These are phyloP conservation scores for Apistogramma diplotaenia DNA, from an alignment of 2,113 vertebrate genomes.

Conservation along the genomic window DNA sequence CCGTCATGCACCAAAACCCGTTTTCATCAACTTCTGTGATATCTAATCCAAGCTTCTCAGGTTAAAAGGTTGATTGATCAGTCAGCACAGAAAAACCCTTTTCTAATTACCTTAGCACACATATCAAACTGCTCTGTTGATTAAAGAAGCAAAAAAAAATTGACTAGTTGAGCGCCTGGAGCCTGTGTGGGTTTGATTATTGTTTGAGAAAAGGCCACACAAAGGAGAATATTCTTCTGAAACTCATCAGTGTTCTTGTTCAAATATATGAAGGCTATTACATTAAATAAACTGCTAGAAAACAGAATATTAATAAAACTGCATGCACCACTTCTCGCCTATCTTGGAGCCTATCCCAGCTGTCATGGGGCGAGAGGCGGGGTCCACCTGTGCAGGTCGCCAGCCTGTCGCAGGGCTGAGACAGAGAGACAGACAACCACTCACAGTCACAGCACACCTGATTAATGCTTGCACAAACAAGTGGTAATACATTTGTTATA, in stretches of 20 bases:
- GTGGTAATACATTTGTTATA: not conserved
- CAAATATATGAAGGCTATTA: not conserved
- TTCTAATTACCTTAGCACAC: not conserved
- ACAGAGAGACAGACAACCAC: no score
- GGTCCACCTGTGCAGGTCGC: no score
- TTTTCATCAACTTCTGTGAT: not conserved
- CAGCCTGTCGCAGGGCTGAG: no score
- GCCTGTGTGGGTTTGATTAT: not conserved
- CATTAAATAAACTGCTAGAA: not conserved
- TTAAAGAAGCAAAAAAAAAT: not conserved
- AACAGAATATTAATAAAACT: not conserved
- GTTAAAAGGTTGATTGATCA: not conserved
- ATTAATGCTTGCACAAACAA: no score
- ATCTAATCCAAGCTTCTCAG: not conserved
- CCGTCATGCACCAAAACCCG: not conserved
- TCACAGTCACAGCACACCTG: no score
- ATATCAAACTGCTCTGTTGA: not conserved
- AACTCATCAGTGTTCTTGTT: not conserved
- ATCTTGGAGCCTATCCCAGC: no score
- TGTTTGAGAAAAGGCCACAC: not conserved
- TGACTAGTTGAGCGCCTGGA: not conserved
- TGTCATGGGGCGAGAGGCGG: no score
- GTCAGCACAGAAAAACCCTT: not conserved
- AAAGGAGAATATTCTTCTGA: not conserved
- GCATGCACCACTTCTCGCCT: not conserved